phyloP scores from a whole-genome alignment of 2,797 vertebrate species.

The Tapirus indicus region DNA sequence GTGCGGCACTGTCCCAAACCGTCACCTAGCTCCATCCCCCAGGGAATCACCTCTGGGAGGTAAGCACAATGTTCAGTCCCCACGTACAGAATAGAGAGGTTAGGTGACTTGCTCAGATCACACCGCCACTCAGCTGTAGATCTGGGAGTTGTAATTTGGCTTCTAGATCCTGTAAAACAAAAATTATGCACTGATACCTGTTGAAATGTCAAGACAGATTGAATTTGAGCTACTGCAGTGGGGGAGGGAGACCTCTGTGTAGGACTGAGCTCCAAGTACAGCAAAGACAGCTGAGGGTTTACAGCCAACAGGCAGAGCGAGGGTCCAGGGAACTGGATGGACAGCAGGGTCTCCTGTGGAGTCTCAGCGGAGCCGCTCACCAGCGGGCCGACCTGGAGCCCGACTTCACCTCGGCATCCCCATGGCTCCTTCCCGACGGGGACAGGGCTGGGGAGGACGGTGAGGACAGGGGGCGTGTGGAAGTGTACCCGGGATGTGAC shows the following conservation, averaged over 20 bases:
- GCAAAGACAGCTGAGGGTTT: accelerated
- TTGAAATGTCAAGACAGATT: not conserved
- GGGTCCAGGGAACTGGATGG: not conserved
- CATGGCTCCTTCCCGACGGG: no score
- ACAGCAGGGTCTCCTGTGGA: no score
- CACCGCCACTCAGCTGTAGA: not conserved
- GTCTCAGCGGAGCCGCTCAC: no score
- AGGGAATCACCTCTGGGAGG: not conserved
- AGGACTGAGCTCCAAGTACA: not conserved
- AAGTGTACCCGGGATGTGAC: no score
- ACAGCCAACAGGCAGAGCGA: not conserved
- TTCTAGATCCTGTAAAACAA: not conserved
- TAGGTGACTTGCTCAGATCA: not conserved
- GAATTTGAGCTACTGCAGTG: no score
- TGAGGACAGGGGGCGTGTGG: no score
- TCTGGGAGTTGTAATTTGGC: not conserved
- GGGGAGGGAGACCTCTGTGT: not conserved
- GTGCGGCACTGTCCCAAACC: accelerated
- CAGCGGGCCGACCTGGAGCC: no score
- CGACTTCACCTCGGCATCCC: no score
- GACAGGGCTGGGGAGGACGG: no score
- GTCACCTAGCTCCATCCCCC: not conserved
- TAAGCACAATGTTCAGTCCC: not conserved
- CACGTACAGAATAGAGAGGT: not conserved
- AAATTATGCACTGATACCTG: accelerated